Conservation (phyloP, 2,113 vertebrate species). For the Marcusenius ussheri region DNA sequence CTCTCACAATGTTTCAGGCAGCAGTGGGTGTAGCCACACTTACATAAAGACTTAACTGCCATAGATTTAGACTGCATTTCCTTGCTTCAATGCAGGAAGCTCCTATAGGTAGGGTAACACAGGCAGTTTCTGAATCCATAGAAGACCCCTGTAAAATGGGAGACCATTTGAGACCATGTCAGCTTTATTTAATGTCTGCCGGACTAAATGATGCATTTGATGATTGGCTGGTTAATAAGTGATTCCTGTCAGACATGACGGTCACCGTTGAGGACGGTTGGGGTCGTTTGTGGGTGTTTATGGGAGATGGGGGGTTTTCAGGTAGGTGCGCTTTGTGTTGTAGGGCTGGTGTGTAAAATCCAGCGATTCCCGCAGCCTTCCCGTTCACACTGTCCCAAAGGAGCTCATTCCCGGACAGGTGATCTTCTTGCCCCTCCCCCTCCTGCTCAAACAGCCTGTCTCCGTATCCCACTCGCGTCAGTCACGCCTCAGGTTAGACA, state of each 20-base stretch:
- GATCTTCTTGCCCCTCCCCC: slow-evolving; percentile 29
- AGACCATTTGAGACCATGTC: background rate
- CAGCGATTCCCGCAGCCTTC: slow-evolving; percentile 58
- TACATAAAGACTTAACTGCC: background rate
- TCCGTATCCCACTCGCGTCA: background rate
- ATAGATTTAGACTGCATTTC: background rate
- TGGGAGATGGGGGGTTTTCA: background rate
- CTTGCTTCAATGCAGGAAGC: background rate
- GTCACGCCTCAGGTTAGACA: background rate
- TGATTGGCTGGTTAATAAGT: background rate
- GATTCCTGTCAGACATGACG: background rate
- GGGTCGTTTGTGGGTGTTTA: background rate
- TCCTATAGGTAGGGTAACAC: background rate
- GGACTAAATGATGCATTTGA: background rate
- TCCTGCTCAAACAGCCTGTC: background rate
- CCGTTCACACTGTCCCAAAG: slow-evolving; percentile 64
- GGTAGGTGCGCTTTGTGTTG: slow-evolving; percentile 46
- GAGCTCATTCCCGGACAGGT: slow-evolving; percentile 74
- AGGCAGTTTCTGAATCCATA: background rate
- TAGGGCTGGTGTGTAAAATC: slow-evolving; percentile 75
- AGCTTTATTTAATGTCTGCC: background rate
- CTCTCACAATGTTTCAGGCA: background rate
- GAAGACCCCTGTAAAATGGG: background rate
- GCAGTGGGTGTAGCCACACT: background rate
- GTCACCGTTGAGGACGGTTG: background rate